Conservation (phyloP, 2,888 invertebrate genomes). For the Cephonodes hylas region DNA sequence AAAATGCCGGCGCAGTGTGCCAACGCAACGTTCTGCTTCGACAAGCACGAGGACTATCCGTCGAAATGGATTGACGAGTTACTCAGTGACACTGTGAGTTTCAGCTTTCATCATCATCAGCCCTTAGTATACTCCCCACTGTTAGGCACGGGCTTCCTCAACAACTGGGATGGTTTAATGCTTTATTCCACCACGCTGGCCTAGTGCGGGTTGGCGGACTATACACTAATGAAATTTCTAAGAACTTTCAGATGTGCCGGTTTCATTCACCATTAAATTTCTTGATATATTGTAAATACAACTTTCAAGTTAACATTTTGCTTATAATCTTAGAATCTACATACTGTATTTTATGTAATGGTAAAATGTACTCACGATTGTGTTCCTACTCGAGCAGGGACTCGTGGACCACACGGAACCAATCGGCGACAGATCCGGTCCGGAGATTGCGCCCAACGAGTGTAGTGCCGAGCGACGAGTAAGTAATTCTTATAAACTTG, state of each 20-base stretch:
- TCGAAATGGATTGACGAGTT: neutral
- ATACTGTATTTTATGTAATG: neutral
- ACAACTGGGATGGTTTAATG: too few relatives aligned
- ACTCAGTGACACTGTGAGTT: neutral
- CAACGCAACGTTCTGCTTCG: neutral
- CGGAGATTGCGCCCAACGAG: neutral
- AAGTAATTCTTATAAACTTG: neutral
- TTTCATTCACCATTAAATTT: too few relatives aligned
- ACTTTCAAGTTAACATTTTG: neutral
- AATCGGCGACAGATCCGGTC: neutral
- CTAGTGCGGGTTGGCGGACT: too few relatives aligned
- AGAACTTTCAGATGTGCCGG: too few relatives aligned
- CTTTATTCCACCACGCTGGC: too few relatives aligned
- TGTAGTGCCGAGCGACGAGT: neutral
- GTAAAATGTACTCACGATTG: too few relatives aligned
- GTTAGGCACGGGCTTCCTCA: too few relatives aligned
- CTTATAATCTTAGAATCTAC: neutral
- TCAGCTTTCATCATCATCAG: too few relatives aligned
- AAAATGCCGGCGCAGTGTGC: neutral
- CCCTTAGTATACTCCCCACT: too few relatives aligned
- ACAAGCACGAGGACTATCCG: neutral
- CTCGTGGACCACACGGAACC: neutral
- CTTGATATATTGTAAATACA: too few relatives aligned
- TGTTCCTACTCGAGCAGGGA: neutral
- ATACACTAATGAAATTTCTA: too few relatives aligned